phyloP scores from a whole-genome alignment of 1,140 invertebrate species.

The Coelopa frigida region DNA sequence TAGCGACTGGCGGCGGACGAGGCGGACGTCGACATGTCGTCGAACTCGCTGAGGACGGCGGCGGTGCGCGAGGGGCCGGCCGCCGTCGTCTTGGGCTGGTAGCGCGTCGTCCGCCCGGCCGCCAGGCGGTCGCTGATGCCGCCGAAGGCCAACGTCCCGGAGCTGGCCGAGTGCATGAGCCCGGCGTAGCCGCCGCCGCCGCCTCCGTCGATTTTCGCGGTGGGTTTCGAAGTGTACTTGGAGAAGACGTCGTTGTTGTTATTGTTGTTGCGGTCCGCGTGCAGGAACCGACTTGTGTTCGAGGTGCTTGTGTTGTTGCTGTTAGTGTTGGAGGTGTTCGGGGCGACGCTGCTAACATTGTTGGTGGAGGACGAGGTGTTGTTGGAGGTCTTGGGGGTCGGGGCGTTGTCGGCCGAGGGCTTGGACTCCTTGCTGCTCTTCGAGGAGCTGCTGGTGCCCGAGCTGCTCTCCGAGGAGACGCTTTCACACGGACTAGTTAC shows the following conservation, averaged over 20 bases:
- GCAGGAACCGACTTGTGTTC: slow-evolving; percentile 29
- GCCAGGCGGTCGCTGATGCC: slow-evolving; percentile 39
- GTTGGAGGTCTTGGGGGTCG: slow-evolving; percentile 1
- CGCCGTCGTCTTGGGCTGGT: slow-evolving; percentile 17
- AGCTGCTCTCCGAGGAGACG: slow-evolving; percentile 35
- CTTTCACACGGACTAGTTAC: slow-evolving; percentile 40
- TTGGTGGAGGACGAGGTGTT: slow-evolving; percentile 8
- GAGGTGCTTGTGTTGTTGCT: slow-evolving; percentile 18
- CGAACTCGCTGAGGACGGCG: slow-evolving; percentile 35
- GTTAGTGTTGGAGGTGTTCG: slow-evolving; percentile 11
- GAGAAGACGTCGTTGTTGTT: slow-evolving; percentile 26
- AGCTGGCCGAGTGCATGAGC: slow-evolving; percentile 38
- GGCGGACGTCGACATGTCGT: slow-evolving; percentile 20
- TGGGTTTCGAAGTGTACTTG: slow-evolving; percentile 27
- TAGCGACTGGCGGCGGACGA: neutral
- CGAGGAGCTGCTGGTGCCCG: too few species aligned
- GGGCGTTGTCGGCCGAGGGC: slow-evolving; percentile 11
- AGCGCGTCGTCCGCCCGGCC: slow-evolving; percentile 29
- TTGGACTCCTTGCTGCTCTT: slow-evolving; percentile 23
- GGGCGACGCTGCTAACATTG: slow-evolving; percentile 1
- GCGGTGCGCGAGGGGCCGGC: slow-evolving; percentile 33
- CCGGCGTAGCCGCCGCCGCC: slow-evolving; percentile 14
- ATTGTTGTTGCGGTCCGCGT: slow-evolving; percentile 36
- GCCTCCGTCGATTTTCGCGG: neutral
- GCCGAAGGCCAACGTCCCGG: slow-evolving; percentile 36